Conservation (phyloP, 2,888 invertebrate genomes). For the Agrotis ipsilon region DNA sequence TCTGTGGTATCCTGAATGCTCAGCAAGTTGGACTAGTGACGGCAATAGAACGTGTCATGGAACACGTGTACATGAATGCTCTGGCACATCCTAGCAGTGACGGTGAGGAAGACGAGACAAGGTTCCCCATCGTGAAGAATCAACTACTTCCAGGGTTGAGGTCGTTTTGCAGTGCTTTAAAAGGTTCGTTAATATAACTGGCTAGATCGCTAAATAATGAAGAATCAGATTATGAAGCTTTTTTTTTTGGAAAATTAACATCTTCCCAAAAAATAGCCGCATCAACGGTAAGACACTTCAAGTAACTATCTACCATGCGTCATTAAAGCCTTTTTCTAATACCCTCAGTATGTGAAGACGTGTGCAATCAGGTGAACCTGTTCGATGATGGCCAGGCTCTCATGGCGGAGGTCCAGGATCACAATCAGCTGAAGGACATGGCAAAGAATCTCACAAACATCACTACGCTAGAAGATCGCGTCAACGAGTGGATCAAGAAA, state of each 20-base stretch:
- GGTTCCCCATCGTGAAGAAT: conserved; percentile 95
- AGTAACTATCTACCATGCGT: background rate
- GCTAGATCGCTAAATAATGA: background rate
- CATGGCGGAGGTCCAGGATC: conserved; percentile 91
- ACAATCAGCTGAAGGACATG: conserved; percentile 93
- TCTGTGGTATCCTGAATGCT: conserved; percentile 95
- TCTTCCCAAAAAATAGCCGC: no score
- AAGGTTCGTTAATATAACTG: conserved; percentile 85
- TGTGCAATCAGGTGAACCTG: conserved; percentile 94
- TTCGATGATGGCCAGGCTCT: conserved; percentile 94
- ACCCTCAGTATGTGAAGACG: conserved; percentile 94
- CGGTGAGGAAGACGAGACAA: conserved; percentile 95
- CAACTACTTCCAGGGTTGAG: conserved; percentile 95
- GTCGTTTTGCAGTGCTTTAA: conserved; percentile 97
- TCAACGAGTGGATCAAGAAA: conserved; percentile 95
- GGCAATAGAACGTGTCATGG: conserved; percentile 96
- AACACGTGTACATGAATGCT: conserved; percentile 97
- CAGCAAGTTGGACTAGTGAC: conserved; percentile 95
- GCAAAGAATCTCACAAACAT: conserved; percentile 93
- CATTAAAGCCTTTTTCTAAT: background rate
- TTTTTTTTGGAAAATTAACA: no score
- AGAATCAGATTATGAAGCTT: background rate
- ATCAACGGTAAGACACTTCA: no score
- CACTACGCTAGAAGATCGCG: conserved; percentile 93
- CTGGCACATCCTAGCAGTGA: conserved; percentile 95